A percentile compares a stretch with the other conserved stretches of the same genome.
Evolutionary conservation across 2,797 vertebrate genomes (phyloP).

Genomic region (Danio choprae): DNA sequence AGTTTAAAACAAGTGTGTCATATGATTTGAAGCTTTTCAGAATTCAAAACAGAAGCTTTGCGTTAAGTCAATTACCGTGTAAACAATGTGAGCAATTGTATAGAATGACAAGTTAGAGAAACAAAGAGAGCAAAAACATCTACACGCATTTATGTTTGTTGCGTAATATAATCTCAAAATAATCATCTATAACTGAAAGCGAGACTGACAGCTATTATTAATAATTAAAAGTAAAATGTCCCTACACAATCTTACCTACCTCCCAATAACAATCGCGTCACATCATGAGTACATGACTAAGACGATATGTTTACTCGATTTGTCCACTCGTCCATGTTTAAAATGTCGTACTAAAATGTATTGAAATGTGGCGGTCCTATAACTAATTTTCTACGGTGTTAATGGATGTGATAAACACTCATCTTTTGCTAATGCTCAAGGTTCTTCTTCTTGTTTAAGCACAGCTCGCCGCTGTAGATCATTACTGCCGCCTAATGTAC

Average conservation of each 20-base stretch:
- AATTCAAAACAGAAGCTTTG: background rate
- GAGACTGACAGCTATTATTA: background rate
- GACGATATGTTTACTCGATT: background rate
- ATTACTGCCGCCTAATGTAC: slow-evolving; percentile 1
- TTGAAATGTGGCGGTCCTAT: background rate
- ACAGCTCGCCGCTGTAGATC: background rate
- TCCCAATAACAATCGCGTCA: slow-evolving; percentile 10
- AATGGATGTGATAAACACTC: background rate
- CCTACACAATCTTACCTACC: slow-evolving; percentile 12
- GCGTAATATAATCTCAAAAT: background rate
- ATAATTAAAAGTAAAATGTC: background rate
- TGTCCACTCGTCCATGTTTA: background rate
- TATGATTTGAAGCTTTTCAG: background rate
- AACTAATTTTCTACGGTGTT: slow-evolving; percentile 7
- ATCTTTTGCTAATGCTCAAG: background rate
- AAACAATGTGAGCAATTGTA: background rate
- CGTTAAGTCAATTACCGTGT: no score
- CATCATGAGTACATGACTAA: background rate
- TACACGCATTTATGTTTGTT: background rate
- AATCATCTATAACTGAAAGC: background rate
- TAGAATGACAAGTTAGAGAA: background rate
- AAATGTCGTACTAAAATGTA: background rate
- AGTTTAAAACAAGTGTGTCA: background rate
- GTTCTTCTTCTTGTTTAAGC: slow-evolving; percentile 21
- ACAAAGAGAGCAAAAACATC: background rate